These are phyloP conservation scores for Mirounga angustirostris DNA, from an alignment of 2,113 vertebrate species.

Conservation along the genomic window DNA sequence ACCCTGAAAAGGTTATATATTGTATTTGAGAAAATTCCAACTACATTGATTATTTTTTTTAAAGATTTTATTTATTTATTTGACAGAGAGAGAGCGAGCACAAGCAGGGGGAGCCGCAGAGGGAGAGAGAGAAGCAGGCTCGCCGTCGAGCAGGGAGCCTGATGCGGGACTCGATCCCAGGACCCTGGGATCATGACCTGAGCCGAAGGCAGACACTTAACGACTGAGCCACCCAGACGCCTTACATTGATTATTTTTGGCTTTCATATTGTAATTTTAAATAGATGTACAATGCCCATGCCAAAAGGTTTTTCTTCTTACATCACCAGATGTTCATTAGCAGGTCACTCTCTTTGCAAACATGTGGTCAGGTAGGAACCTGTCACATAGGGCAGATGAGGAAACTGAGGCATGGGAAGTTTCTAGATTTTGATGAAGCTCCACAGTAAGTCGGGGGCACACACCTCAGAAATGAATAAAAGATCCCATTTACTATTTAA, in stretches of 20 bases:
- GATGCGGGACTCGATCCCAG: no score
- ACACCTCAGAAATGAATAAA: slow-evolving; percentile 3
- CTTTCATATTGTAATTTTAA: neutral
- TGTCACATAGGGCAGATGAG: neutral
- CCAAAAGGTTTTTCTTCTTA: neutral
- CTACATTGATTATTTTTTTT: neutral
- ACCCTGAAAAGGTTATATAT: slow-evolving; percentile 14
- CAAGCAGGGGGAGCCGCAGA: no score
- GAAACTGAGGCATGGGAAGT: neutral
- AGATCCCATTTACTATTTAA: neutral
- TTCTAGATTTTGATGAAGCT: neutral
- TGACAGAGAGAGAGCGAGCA: no score
- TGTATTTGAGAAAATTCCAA: slow-evolving; percentile 47
- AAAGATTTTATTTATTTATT: no score
- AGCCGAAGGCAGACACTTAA: no score
- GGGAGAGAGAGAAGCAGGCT: no score
- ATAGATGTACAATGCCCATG: neutral
- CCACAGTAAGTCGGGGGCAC: neutral
- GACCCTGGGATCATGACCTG: no score
- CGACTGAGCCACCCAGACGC: no score
- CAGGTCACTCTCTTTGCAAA: neutral
- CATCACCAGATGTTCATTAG: neutral
- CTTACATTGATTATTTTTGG: neutral
- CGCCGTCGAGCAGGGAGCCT: no score
- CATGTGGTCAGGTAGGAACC: neutral